These are phyloP conservation scores for Rhabditoides inermis DNA, from an alignment of 2,888 invertebrate species.

Conservation along the genomic window DNA sequence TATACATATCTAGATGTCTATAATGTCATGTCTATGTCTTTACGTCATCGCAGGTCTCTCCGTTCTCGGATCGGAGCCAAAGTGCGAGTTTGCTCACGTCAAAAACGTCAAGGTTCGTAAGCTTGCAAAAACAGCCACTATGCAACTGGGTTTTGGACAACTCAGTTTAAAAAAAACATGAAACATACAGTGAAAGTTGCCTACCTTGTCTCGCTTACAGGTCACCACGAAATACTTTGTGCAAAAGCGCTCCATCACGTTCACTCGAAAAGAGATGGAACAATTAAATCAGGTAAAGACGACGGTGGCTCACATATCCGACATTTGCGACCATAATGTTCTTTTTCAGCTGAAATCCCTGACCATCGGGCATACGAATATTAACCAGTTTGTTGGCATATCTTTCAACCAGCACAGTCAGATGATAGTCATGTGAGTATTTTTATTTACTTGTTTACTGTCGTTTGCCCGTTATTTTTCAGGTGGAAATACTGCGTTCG, in stretches of 20 bases:
- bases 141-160: no score
- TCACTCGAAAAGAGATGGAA: conserved; percentile 27
- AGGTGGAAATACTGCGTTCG: conserved; percentile 21
- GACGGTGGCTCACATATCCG: not conserved
- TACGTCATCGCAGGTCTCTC: no score
- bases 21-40: no score
- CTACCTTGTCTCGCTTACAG: no score
- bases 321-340: not conserved
- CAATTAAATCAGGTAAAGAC: conserved; percentile 23
- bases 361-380: conserved; percentile 20
- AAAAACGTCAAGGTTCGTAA: no score
- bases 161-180: no score
- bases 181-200: no score
- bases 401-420: conserved; percentile 31
- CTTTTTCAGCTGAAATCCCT: conserved; percentile 23
- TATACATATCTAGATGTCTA: no score
- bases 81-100: no score
- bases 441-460: not conserved
- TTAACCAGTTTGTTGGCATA: conserved; percentile 28
- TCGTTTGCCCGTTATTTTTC: not conserved
- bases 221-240: conserved; percentile 18
- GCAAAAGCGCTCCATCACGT: conserved; percentile 24
- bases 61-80: no score
- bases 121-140: no score
- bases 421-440: conserved; percentile 15